phyloP scores from a whole-genome alignment of 2,888 invertebrate species.

The Lathronympha strigana region DNA sequence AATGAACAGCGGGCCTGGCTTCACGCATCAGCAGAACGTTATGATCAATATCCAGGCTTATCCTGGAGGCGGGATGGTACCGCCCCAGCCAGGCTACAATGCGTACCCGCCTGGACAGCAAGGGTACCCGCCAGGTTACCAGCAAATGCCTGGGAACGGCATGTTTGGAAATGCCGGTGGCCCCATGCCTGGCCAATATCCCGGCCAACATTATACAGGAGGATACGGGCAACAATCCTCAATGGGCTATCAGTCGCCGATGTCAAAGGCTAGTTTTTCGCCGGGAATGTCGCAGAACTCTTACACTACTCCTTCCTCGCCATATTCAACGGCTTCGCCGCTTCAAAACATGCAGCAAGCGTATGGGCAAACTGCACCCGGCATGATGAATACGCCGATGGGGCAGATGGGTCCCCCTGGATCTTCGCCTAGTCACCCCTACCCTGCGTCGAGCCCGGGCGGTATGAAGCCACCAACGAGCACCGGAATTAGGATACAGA shows the following conservation, averaged over 20 bases:
- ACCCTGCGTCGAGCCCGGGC: conserved; percentile 65
- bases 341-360: conserved; percentile 78
- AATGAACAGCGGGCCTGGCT: conserved; percentile 63
- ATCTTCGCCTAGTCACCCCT: conserved; percentile 60
- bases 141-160: conserved; percentile 61
- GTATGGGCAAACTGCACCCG: conserved; percentile 64
- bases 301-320: conserved; percentile 60
- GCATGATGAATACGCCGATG: conserved; percentile 57
- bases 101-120: conserved; percentile 67
- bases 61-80: conserved; percentile 81
- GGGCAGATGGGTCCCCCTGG: conserved; percentile 64
- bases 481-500: conserved; percentile 68
- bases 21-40: conserved; percentile 86
- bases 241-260: conserved; percentile 55
- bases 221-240: conserved; percentile 61
- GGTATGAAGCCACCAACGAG: conserved; percentile 63
- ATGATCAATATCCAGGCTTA: conserved; percentile 87
- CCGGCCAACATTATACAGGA: conserved; percentile 62
- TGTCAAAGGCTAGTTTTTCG: conserved; percentile 68
- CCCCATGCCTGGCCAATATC: conserved; percentile 65
- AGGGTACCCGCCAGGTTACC: conserved; percentile 72
- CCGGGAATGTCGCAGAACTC: conserved; percentile 58
- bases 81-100: conserved; percentile 72
- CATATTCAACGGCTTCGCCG: conserved; percentile 68
- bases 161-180: conserved; percentile 67